These are phyloP conservation scores for Orussus abietinus DNA, from an alignment of 1,140 invertebrate genomes.

Conservation along the genomic window DNA sequence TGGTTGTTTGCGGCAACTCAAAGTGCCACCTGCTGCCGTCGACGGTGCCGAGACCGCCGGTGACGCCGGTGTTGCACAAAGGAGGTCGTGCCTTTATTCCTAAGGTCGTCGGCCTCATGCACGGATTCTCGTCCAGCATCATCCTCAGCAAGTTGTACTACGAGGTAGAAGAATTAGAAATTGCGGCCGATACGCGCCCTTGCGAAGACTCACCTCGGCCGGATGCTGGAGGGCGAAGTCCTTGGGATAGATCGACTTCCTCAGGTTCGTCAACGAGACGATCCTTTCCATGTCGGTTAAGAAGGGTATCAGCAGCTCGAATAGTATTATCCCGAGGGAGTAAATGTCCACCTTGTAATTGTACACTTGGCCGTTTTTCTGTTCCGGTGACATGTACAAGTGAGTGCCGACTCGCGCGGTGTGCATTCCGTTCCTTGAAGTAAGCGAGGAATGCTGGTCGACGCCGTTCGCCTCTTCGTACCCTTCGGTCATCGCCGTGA, in stretches of 20 bases:
- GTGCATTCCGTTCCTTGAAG: constrained; percentile 45
- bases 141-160: constrained; percentile 69
- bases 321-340: constrained; percentile 89
- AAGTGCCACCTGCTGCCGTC: constrained; percentile 48
- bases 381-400: constrained; percentile 97
- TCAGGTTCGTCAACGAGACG: constrained; percentile 59
- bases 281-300: constrained; percentile 86
- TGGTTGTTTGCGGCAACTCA: constrained; percentile 43
- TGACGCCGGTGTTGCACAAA: constrained; percentile 31
- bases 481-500: constrained; percentile 75
- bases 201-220: constrained; percentile 62
- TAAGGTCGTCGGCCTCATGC: constrained; percentile 69
- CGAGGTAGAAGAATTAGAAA: constrained; percentile 33
- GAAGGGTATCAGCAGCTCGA: constrained; percentile 88
- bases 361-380: constrained; percentile 73
- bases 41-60: constrained; percentile 17
- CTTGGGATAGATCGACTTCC: constrained; percentile 66
- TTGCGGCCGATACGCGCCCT: constrained; percentile 7
- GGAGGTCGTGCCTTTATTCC: constrained; percentile 62
- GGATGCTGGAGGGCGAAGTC: constrained; percentile 64
- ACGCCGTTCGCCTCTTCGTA: constrained; percentile 54
- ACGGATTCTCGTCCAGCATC: constrained; percentile 73
- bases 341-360: constrained; percentile 97
- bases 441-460: no score
- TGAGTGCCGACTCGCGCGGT: constrained; percentile 81